These are phyloP conservation scores for Ceyx melanurus DNA, from an alignment of 2,113 vertebrate genomes.

Conservation along the genomic window DNA sequence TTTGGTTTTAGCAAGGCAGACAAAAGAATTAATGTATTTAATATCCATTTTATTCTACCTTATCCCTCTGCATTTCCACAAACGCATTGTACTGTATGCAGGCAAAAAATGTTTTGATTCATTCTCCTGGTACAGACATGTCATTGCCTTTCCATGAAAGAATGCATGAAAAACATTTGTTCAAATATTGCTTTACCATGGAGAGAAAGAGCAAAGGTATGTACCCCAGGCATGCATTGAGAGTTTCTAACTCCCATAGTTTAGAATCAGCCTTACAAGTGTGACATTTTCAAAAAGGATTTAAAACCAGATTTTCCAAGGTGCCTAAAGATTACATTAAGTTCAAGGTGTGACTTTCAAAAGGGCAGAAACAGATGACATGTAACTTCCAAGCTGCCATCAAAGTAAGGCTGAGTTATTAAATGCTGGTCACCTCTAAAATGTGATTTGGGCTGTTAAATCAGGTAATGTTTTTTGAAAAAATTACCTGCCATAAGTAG, in stretches of 20 bases:
- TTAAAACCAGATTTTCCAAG: slow-evolving; percentile 18
- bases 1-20: neutral
- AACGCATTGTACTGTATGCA: neutral
- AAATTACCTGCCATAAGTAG: neutral
- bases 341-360: slow-evolving; percentile 1
- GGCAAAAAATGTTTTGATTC: neutral
- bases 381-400: neutral
- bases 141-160: neutral
- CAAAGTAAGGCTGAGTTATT: slow-evolving; percentile 10
- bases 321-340: slow-evolving; percentile 2
- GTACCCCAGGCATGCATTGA: neutral
- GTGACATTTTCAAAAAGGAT: slow-evolving; percentile 21
- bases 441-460: slow-evolving; percentile 16
- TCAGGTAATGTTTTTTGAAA: slow-evolving; percentile 23
- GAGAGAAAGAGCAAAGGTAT: neutral
- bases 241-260: neutral
- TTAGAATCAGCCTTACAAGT: neutral
- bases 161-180: neutral
- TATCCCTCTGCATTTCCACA: neutral
- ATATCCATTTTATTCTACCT: neutral
- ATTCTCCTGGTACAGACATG: neutral
- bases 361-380: slow-evolving; percentile 7
- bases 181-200: neutral
- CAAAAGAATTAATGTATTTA: neutral
- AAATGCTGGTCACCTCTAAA: slow-evolving; percentile 14